Base-by-base conservation (phyloP, 2,888 invertebrate genomes). In the Cryptus viduatorius region DNA sequence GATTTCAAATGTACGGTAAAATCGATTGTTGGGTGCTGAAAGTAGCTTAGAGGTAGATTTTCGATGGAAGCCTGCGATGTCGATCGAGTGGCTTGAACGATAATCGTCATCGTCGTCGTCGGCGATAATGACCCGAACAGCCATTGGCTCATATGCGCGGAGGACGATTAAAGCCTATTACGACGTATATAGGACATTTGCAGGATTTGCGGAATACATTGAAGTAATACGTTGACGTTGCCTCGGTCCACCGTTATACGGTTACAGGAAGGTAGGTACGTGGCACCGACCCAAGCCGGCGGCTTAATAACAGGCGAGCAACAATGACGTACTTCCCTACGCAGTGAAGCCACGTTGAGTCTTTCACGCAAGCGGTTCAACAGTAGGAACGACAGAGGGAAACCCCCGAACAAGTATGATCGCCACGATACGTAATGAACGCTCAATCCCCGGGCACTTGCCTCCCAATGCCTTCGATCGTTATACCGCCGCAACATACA, bases 101-200 rank as follows among this genome's bases (percentile, higher is more conserved):
- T 85, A 84, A 85, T 86, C 82, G 78, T 37, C 37, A 24, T 24
- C 3, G 37, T 69, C 48, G 53, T 71, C 75, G 59, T 65, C 75
- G 68, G 61, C 65, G 86, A 87, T 84, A 86, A 82, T 84, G 84
- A 68, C 72, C 59, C 76, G 65, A 76, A 75, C 59, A 59, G 80
- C 81, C 59, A 65, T 83, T 42, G 81, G 59, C 65, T 59, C 81
- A 80, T 65, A 82, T 79, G 79, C 65, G 79, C 67, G 14, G 29
- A 16, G 46, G 69, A 24, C 24, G 72, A 19, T 84, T 73, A 87
- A 87, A 87, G 82, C 85, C 86, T 86, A 87, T 88, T 88, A 88
- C 79, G 75, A 78, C 50, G 65, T 75, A 79, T 80, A 80, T 79
- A 53, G 85, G 50, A 85, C 86, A 84, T 86, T 87, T 87, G 29